phyloP scores from a whole-genome alignment of 2,797 vertebrate species.

The Hemitrygon akajei region DNA sequence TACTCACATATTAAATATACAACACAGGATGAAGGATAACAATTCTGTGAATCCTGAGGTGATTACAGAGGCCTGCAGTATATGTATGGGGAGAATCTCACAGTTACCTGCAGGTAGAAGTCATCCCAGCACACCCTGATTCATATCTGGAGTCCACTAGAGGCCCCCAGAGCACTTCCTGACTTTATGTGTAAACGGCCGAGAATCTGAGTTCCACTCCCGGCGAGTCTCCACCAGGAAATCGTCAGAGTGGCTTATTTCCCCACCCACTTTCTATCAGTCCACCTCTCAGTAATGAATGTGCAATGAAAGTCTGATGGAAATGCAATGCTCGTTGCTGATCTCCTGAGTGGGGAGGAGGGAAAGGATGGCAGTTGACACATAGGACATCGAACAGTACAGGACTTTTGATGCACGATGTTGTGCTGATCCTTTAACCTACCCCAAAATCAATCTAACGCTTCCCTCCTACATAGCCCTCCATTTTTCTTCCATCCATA shows the following conservation, averaged over 20 bases:
- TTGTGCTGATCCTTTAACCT: too few species aligned
- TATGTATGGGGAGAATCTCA: background rate
- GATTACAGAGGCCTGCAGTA: too few species aligned
- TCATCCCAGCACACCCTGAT: background rate
- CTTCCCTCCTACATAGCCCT: too few species aligned
- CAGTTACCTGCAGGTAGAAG: background rate
- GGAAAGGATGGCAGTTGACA: background rate
- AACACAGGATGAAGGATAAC: too few species aligned
- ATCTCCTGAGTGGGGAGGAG: too few species aligned
- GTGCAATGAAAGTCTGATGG: background rate
- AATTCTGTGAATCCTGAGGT: too few species aligned
- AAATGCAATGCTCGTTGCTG: background rate
- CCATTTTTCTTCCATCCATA: too few species aligned
- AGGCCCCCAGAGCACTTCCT: conserved; percentile 3
- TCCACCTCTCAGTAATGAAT: too few species aligned
- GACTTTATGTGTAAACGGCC: background rate
- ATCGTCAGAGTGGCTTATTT: background rate
- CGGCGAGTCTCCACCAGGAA: background rate
- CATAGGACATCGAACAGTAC: too few species aligned
- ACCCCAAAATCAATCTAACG: too few species aligned
- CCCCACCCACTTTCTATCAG: background rate
- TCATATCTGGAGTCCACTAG: background rate
- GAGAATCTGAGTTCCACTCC: background rate
- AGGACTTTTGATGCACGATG: too few species aligned
- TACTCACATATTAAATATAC: too few species aligned